Base-by-base conservation (phyloP, 1,140 invertebrate genomes). In the Hormaphis cornu region DNA sequence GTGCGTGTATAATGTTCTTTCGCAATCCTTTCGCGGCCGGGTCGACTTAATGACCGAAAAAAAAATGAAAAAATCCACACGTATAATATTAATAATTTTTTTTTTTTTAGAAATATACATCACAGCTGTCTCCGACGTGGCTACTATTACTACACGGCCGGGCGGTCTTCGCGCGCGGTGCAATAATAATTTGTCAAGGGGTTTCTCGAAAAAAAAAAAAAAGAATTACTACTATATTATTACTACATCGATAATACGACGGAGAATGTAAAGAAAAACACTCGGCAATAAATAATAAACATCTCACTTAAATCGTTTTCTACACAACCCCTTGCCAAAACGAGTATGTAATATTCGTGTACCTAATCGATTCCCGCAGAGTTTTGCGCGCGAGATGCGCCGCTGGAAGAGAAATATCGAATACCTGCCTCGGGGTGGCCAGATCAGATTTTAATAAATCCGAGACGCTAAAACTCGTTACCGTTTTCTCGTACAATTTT, bases 101-200 rank as follows among this genome's bases (percentile, higher is more conserved):
- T n/a, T n/a, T n/a, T n/a, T n/a, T n/a, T n/a, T n/a, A n/a, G n/a
- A n/a, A n/a, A n/a, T n/a, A n/a, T n/a, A n/a, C n/a, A n/a, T n/a
- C n/a, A n/a, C 8, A 9, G 20, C 14, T 54, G 14, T 33, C 9
- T 28, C 50, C 7, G 16, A n/a, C 28, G 50, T 56, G 22, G 53
- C 53, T 56, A 56, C 53, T 33, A 56, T n/a, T n/a, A n/a, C n/a
- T n/a, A n/a, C n/a, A 56, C 53, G n/a, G 10, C 20, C 18, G 30
- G 30, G 30, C 18, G 30, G 53, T 56, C 53, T 56, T 37, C 22
- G 37, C 35, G 35, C 8, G 8, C 9, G 26, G 10, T 14, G 33
- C 53, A 56, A 56, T 56, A n/a, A n/a, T n/a, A n/a, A n/a, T n/a
- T 56, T 56, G 53, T 56, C 53, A 56, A 56, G 53, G 53, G 53